A percentile compares a stretch with the other conserved stretches of the same genome.
phyloP scores from a whole-genome alignment of 2,113 vertebrate species.

The Cervus canadensis region DNA sequence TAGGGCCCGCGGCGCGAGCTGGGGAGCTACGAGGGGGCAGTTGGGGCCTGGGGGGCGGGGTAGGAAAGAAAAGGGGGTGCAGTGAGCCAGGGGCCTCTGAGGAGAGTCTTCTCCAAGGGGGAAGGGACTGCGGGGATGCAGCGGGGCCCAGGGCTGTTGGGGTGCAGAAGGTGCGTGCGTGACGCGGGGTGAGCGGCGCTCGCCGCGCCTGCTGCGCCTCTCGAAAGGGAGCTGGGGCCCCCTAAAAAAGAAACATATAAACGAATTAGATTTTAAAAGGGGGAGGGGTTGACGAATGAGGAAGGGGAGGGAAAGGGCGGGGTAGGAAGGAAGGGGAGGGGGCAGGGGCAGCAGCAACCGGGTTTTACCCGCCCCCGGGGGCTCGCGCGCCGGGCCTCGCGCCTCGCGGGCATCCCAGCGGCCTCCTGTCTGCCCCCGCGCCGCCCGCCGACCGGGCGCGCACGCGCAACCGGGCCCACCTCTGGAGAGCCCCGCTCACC shows the following conservation, averaged over 20 bases:
- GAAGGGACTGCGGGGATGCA: conserved; percentile 38
- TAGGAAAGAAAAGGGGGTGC: conserved; percentile 42
- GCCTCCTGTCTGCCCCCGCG: neutral
- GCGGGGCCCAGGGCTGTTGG: conserved; percentile 23
- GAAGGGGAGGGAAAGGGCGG: neutral
- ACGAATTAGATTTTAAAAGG: neutral
- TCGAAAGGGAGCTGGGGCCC: neutral
- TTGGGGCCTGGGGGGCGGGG: conserved; percentile 35
- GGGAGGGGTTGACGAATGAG: too few relatives aligned
- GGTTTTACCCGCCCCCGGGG: conserved; percentile 75
- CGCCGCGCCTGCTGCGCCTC: conserved; percentile 10
- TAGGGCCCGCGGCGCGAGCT: conserved; percentile 52
- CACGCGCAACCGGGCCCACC: conserved; percentile 32
- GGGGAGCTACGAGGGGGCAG: conserved; percentile 46
- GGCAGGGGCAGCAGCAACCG: conserved; percentile 68
- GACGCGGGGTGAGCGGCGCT: conserved; percentile 16
- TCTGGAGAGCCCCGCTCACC: neutral
- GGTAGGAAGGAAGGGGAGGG: neutral
- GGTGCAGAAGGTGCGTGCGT: conserved; percentile 67
- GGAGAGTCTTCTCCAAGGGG: conserved; percentile 4
- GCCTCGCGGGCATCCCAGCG: conserved; percentile 47
- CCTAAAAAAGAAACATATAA: neutral
- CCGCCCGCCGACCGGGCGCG: neutral
- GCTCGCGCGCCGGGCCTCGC: conserved; percentile 61
- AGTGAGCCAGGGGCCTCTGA: neutral